Evolutionary conservation across 2,888 invertebrate species (phyloP).

Genomic region (Orthosia cruda): DNA sequence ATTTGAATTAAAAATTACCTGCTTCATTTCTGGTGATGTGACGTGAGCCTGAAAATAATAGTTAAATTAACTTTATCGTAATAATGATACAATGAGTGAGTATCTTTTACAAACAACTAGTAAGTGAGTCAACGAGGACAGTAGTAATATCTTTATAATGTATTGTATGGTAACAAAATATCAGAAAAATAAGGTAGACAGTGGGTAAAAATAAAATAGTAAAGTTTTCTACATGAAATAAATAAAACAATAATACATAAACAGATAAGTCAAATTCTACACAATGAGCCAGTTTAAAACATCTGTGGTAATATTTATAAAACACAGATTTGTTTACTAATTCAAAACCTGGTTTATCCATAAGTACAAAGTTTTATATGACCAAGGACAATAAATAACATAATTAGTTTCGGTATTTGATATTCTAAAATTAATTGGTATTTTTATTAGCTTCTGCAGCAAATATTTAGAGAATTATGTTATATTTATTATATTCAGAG

Average conservation of each 20-base stretch:
- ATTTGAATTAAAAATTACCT: slow-evolving; percentile 80
- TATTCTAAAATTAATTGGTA: slow-evolving; percentile 1
- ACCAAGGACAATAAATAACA: slow-evolving; percentile 8
- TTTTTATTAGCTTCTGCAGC: neutral
- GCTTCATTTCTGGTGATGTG: slow-evolving; percentile 91
- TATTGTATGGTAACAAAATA: neutral
- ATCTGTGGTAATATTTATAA: neutral
- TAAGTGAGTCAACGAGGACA: neutral
- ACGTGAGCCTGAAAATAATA: slow-evolving; percentile 89
- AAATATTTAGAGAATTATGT: neutral
- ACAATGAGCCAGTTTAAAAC: neutral
- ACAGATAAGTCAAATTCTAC: neutral
- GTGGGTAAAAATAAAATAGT: neutral
- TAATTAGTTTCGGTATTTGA: neutral
- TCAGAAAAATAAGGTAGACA: neutral
- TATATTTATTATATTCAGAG: neutral
- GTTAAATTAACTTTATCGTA: slow-evolving; percentile 30
- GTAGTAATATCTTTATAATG: neutral
- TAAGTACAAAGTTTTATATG: neutral
- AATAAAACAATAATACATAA: slow-evolving; percentile 1
- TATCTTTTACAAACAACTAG: neutral
- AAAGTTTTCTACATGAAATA: neutral
- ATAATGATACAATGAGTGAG: slow-evolving; percentile 10
- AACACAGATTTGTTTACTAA: slow-evolving; percentile 5
- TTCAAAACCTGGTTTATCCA: slow-evolving; percentile 3